Evolutionary conservation across 2,113 vertebrate genomes (phyloP), one percentile per base, ranked within the genome.

Genomic region (Nycticorax nycticorax): DNA sequence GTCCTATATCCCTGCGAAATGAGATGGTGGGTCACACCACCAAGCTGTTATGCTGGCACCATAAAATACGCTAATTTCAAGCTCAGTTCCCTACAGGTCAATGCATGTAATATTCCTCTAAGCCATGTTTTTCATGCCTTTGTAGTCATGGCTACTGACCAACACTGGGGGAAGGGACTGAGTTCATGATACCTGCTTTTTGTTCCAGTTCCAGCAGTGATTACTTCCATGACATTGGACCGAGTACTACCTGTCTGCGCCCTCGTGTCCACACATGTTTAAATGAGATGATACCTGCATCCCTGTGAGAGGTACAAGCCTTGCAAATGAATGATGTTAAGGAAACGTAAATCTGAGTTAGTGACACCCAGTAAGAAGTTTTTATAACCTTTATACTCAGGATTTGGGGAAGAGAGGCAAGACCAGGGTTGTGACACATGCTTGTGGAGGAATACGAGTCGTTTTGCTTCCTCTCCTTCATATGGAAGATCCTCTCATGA

Each of bases 201-300:
- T 72, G 11, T 85, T 55, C 43, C 27, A 43, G 15, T 57, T 81
- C 23, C 33, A 68, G 17, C 50, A 75, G 33, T 45, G 30, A 26
- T 21, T 55, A 14, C 22, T 64, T 28, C 10, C 1, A 0, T 85
- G 72, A 53, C 39, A 12, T 3, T 50, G 56, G 41, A 39, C 21
- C 27, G 14, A 32, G 19, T 16, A 9, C 19, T 64, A 10, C 16
- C 37, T 63, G 39, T 67, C 45, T 43, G 37, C 71, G 62, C 30
- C 21, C 60, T 2, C 3, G 0, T 60, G 10, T 43, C 35, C 50
- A n/a, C 5, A 0, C 12, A 1, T 10, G 18, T 60, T 91, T 78
- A 56, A 39, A 33, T 69, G 23, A 50, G n/a, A 16, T 39, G 47
- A n/a, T 59, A 14, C 19, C 60, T 45, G 33, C 8, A 52, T 63